phyloP scores from a whole-genome alignment of 2,888 invertebrate genomes.

The Brenthis hecate region DNA sequence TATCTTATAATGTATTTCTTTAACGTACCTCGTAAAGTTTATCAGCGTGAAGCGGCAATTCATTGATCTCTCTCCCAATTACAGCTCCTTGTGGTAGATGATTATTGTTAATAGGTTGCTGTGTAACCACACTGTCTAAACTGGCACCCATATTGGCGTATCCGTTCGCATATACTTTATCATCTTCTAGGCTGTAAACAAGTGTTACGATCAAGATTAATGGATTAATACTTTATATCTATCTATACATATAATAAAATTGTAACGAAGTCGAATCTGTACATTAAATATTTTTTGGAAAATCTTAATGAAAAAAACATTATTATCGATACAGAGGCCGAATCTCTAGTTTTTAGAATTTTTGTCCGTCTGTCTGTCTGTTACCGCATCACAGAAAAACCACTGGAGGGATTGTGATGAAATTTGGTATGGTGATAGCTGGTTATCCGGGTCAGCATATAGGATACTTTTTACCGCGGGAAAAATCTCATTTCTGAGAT shows the following conservation, averaged over 20 bases:
- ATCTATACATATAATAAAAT: too few relatives aligned
- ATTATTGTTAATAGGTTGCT: slow-evolving; percentile 75
- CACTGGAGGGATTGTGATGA: too few relatives aligned
- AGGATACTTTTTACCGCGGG: too few relatives aligned
- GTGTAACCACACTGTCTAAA: slow-evolving; percentile 70
- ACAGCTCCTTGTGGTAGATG: slow-evolving; percentile 60
- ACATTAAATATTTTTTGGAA: too few relatives aligned
- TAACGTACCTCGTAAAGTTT: slow-evolving; percentile 72
- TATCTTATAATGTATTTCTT: not conserved
- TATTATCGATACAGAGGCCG: too few relatives aligned
- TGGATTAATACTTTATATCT: not conserved
- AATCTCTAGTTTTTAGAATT: too few relatives aligned
- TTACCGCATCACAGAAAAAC: too few relatives aligned
- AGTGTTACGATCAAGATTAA: not conserved
- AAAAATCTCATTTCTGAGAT: too few relatives aligned
- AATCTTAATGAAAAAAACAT: too few relatives aligned
- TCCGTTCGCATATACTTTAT: slow-evolving; percentile 80
- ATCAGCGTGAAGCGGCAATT: slow-evolving; percentile 73
- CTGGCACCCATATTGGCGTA: slow-evolving; percentile 71
- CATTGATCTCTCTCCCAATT: slow-evolving; percentile 61
- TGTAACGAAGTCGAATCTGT: not conserved
- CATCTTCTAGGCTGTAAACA: slow-evolving; percentile 68
- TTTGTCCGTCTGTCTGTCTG: too few relatives aligned
- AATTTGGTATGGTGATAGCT: too few relatives aligned
- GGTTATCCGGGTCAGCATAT: too few relatives aligned